A percentile compares a stretch with the other conserved stretches of the same genome.
phyloP scores from a whole-genome alignment of 2,797 vertebrate genomes.

The Morelia viridis region DNA sequence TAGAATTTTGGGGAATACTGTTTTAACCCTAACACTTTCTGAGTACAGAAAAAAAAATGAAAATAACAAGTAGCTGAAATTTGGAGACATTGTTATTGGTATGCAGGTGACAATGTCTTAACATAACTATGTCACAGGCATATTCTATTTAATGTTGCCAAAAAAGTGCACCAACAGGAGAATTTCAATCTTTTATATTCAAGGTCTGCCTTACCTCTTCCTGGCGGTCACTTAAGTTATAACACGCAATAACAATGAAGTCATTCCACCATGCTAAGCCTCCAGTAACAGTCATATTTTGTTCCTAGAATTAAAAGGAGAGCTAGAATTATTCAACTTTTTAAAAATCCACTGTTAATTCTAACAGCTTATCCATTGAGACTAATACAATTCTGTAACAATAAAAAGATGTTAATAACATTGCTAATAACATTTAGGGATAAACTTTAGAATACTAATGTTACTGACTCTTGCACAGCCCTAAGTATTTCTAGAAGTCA shows the following conservation, averaged over 20 bases:
- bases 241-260: conserved; percentile 95
- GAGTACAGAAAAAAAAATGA: background rate
- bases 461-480: background rate
- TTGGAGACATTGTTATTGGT: background rate
- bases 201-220: conserved; percentile 84
- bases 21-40: background rate
- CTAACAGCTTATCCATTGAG: background rate
- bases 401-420: background rate
- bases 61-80: background rate
- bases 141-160: background rate
- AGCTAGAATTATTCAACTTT: background rate
- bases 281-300: conserved; percentile 96
- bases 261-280: conserved; percentile 98
- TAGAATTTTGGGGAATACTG: background rate
- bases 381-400: background rate
- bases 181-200: conserved; percentile 4
- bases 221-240: conserved; percentile 91
- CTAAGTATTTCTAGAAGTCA: background rate
- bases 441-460: background rate
- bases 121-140: background rate
- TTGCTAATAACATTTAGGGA: background rate
- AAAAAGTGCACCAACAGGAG: background rate
- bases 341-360: background rate
- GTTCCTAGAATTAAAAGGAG: conserved; percentile 82
- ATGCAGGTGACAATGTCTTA: background rate